Percentiles rank a stretch among this genome's conserved stretches.
Conservation (phyloP, 2,888 invertebrate genomes). For the Hedychridium roseum region DNA sequence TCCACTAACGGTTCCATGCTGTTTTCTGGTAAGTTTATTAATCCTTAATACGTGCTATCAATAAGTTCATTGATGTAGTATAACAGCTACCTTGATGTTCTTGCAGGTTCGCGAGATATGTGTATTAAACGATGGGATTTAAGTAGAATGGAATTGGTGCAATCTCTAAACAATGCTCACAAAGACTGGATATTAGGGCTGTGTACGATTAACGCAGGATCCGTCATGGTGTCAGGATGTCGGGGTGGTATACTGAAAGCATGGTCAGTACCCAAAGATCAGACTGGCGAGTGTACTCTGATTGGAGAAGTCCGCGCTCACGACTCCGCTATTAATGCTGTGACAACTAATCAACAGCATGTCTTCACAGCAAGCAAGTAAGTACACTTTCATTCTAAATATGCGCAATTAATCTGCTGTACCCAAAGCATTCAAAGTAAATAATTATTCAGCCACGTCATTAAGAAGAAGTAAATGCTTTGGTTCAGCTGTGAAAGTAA, state of each 20-base stretch:
- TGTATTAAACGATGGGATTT: slow-evolving; percentile 88
- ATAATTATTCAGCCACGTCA: background rate
- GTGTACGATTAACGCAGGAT: slow-evolving; percentile 66
- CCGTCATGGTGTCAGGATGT: slow-evolving; percentile 76
- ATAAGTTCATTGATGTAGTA: no score
- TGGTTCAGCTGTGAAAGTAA: slow-evolving; percentile 24
- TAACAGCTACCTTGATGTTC: background rate
- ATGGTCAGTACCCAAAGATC: slow-evolving; percentile 69
- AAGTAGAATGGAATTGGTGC: slow-evolving; percentile 67
- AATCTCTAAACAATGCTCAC: slow-evolving; percentile 82
- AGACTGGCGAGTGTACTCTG: slow-evolving; percentile 71
- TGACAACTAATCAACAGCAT: slow-evolving; percentile 71
- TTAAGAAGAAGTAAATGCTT: slow-evolving; percentile 17
- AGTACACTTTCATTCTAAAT: slow-evolving; percentile 60
- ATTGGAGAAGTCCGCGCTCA: slow-evolving; percentile 76
- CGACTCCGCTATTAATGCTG: slow-evolving; percentile 73
- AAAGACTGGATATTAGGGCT: slow-evolving; percentile 88
- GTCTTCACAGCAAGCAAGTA: slow-evolving; percentile 87
- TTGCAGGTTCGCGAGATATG: slow-evolving; percentile 77
- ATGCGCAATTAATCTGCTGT: background rate
- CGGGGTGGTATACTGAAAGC: slow-evolving; percentile 79
- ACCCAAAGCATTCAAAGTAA: slow-evolving; percentile 6
- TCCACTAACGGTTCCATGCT: slow-evolving; percentile 73
- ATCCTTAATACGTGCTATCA: background rate
- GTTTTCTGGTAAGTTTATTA: slow-evolving; percentile 70